Conservation (phyloP, 2,113 vertebrate species). For the Oryzias curvinotus region DNA sequence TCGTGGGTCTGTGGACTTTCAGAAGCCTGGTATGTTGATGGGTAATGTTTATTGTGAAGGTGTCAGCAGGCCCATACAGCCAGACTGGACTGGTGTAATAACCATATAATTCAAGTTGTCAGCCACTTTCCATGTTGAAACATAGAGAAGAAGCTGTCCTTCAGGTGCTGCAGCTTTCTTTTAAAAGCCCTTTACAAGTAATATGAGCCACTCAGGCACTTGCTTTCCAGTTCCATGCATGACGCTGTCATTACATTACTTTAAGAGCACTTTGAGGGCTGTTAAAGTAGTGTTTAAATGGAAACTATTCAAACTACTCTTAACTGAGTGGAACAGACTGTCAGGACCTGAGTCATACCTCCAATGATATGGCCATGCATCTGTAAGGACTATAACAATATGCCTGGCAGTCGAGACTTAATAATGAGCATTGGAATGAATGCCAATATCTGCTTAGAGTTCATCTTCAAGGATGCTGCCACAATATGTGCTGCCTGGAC, state of each 20-base stretch:
- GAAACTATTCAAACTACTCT: slow-evolving; percentile 47
- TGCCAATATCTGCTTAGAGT: slow-evolving; percentile 77
- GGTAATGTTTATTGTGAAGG: slow-evolving; percentile 59
- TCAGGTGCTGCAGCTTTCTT: slow-evolving; percentile 34
- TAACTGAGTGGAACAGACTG: slow-evolving; percentile 59
- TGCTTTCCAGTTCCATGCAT: slow-evolving; percentile 58
- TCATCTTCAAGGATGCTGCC: slow-evolving; percentile 74
- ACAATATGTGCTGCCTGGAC: slow-evolving; percentile 80
- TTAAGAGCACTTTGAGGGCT: slow-evolving; percentile 57
- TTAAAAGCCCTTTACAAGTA: slow-evolving; percentile 44
- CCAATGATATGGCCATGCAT: slow-evolving; percentile 45
- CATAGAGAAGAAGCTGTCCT: slow-evolving; percentile 52
- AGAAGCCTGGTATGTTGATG: slow-evolving; percentile 47
- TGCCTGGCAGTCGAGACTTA: slow-evolving; percentile 62
- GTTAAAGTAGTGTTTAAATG: slow-evolving; percentile 63
- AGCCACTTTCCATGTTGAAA: slow-evolving; percentile 54
- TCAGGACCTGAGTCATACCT: slow-evolving; percentile 43
- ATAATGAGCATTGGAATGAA: slow-evolving; percentile 81
- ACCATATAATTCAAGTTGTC: slow-evolving; percentile 71
- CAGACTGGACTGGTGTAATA: slow-evolving; percentile 42
- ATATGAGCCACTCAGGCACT: slow-evolving; percentile 30
- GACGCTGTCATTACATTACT: slow-evolving; percentile 60
- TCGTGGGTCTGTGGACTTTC: slow-evolving; percentile 22
- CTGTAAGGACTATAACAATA: slow-evolving; percentile 42
- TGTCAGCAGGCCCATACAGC: slow-evolving; percentile 53